phyloP scores from a whole-genome alignment of 2,113 vertebrate genomes.

The Uria lomvia region DNA sequence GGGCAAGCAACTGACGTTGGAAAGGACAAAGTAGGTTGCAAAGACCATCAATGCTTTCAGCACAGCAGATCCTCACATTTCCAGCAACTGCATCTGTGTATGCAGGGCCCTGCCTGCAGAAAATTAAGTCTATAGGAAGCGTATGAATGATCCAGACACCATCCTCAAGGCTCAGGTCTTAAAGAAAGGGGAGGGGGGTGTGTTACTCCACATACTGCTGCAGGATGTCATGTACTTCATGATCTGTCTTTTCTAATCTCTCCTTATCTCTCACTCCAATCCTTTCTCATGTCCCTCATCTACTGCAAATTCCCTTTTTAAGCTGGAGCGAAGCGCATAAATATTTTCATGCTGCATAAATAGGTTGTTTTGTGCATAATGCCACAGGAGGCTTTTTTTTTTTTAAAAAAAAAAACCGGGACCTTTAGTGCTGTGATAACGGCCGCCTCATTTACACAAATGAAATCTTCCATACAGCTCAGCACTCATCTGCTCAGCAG shows the following conservation, averaged over 20 bases:
- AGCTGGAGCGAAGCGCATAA: slow-evolving; percentile 9
- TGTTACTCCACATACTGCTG: not conserved
- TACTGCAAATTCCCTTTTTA: slow-evolving; percentile 52
- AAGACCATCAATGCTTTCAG: not conserved
- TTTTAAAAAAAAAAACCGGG: not conserved
- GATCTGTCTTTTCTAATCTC: slow-evolving; percentile 45
- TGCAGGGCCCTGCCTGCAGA: not conserved
- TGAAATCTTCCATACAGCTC: slow-evolving; percentile 40
- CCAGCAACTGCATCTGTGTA: not conserved
- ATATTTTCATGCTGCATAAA: slow-evolving; percentile 57
- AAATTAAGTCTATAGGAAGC: not conserved
- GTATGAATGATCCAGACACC: not conserved
- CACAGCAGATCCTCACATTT: not conserved
- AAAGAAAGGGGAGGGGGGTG: not conserved
- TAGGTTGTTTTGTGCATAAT: slow-evolving; percentile 59
- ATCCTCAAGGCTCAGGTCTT: not conserved
- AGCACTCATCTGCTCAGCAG: slow-evolving; percentile 20
- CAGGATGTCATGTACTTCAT: slow-evolving; percentile 43
- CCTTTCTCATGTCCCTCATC: slow-evolving; percentile 34
- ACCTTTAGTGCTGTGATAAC: slow-evolving; percentile 51
- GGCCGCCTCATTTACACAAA: slow-evolving; percentile 49
- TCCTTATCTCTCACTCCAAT: slow-evolving; percentile 35
- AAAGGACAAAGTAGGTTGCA: not conserved
- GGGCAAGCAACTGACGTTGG: rapidly evolving
- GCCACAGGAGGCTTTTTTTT: slow-evolving; percentile 13